Base-by-base conservation (phyloP, 1,140 invertebrate species). In the Tribolium madens region DNA sequence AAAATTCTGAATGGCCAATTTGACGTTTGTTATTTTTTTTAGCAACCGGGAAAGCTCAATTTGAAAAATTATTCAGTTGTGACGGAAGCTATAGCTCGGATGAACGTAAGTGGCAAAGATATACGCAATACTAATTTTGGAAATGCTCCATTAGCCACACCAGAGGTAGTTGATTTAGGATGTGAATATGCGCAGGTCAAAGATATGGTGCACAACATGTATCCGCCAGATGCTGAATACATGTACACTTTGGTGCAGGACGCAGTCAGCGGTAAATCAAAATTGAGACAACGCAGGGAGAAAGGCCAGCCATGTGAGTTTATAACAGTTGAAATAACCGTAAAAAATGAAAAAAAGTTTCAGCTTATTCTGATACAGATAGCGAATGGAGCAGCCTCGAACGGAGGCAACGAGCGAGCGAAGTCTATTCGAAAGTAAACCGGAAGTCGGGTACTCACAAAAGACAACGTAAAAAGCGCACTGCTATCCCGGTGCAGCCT, bases 41-140 rank as follows among this genome's bases (percentile, higher is more conserved):
- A 93, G 89, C 94, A 95, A 90, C 94, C 95, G 4, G 95, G 95
- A 60, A 96, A 96, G 88, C 88, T 97, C 80, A 95, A 97, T 84
- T 89, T 96, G 87, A 96, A 95, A 85, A 95, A 95, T 84, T 97
- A 93, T 86, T 92, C 94, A 15, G 91, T 95, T 83, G 94, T 97
- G 10, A 95, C 94, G 77, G 94, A 96, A 84, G 95, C 94, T n/a
- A 91, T 93, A 81, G 91, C 92, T 36, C 88, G 92, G 81, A 92
- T 95, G 91, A 93, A 91, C 81, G 88, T 94, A 77, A 89, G 88
- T 48, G 88, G 90, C 68, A 90, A 90, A 79, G 88, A 89, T 47
- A 50, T 86, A 86, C 36, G 86, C 84, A 84, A 84, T 88, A 75
- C 84, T 78, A 82, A 83, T 78, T 87, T 89, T 84, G 89, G 92